A percentile compares a stretch with the other conserved stretches of the same genome.
phyloP scores from a whole-genome alignment of 2,113 vertebrate species.

The Pitta sordida region DNA sequence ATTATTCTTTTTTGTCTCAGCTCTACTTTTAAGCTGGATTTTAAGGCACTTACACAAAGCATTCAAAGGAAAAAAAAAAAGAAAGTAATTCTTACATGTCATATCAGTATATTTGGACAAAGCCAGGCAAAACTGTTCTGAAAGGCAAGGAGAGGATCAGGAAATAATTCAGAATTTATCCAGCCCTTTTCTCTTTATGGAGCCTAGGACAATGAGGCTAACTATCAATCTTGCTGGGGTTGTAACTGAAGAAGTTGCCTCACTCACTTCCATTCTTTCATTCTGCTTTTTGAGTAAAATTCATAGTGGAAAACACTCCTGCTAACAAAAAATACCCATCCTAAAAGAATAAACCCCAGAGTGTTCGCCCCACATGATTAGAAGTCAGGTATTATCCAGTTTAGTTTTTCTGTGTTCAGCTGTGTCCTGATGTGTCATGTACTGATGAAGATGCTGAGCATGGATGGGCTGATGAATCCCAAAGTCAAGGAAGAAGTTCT shows the following conservation, averaged over 20 bases:
- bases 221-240: conserved; percentile 10
- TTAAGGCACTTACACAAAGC: not conserved
- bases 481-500: not conserved
- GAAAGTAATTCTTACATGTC: not conserved
- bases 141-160: conserved; percentile 39
- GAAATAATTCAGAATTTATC: conserved; percentile 47
- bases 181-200: conserved; percentile 25
- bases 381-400: not conserved
- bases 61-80: not conserved
- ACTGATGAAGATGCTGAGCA: not conserved
- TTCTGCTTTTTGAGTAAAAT: not conserved
- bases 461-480: not conserved
- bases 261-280: not conserved
- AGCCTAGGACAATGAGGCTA: not conserved
- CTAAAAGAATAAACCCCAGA: not conserved
- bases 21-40: not conserved
- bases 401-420: not conserved
- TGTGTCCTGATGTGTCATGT: fast-evolving
- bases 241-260: conserved; percentile 1
- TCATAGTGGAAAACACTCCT: not conserved
- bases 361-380: fast-evolving
- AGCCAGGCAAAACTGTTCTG: conserved; percentile 6
- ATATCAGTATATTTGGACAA: conserved; percentile 32
- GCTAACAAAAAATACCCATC: not conserved
- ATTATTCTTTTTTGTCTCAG: not conserved